These are phyloP conservation scores for Cheilosia vernalis DNA, from an alignment of 2,888 invertebrate species.

Conservation along the genomic window DNA sequence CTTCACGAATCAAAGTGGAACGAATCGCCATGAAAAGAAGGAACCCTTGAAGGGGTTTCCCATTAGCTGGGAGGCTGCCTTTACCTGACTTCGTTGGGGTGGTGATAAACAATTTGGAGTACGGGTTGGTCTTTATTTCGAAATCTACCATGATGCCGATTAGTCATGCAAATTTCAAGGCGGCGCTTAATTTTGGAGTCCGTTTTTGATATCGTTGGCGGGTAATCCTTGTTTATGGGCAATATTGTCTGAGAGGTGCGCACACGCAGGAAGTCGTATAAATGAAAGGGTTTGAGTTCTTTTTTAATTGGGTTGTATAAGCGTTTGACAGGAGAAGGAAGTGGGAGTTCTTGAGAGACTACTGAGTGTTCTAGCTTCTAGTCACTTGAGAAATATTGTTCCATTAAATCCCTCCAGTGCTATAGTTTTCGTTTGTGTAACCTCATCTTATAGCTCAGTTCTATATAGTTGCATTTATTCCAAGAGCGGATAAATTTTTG, in stretches of 20 bases:
- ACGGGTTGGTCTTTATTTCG: conserved; percentile 30
- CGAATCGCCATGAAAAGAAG: conserved; percentile 43
- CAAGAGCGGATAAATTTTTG: no score
- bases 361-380: no score
- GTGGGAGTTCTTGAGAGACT: no score
- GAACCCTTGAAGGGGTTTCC: not conserved
- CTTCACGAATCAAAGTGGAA: conserved; percentile 52
- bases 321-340: no score
- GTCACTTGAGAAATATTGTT: no score
- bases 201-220: not conserved
- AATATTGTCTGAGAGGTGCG: not conserved
- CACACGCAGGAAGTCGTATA: not conserved
- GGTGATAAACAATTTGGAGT: conserved; percentile 62
- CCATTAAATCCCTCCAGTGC: no score
- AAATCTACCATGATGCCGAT: conserved; percentile 36
- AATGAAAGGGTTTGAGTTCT: not conserved
- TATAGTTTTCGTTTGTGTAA: no score
- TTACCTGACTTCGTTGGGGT: not conserved
- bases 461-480: no score
- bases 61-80: not conserved
- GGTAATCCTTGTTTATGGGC: conserved; percentile 49
- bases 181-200: conserved; percentile 57
- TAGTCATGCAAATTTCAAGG: conserved; percentile 71
- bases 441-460: no score
- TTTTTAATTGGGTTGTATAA: no score